phyloP scores from a whole-genome alignment of 2,113 vertebrate species.

The Trogon melanurus region DNA sequence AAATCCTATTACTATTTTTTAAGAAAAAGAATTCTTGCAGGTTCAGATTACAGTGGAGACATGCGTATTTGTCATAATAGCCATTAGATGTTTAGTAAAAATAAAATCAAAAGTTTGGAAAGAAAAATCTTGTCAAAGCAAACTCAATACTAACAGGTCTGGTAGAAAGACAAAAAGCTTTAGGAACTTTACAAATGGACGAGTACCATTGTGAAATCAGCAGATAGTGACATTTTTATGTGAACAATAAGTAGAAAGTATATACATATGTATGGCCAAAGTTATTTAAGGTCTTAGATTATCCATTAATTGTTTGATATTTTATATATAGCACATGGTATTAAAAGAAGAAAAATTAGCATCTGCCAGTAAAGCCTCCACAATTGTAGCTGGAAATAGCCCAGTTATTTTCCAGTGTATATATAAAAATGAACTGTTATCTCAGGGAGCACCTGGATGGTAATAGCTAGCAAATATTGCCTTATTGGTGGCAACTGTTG shows the following conservation, averaged over 20 bases:
- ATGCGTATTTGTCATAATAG: background rate
- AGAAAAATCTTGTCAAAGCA: background rate
- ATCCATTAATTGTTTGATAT: background rate
- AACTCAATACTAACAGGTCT: background rate
- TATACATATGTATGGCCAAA: background rate
- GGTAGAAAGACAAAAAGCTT: background rate
- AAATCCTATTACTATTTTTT: background rate
- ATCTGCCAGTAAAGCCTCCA: background rate
- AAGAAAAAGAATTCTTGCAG: background rate
- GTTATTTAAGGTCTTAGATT: background rate
- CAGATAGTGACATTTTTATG: background rate
- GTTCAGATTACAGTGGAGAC: background rate
- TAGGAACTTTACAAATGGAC: background rate
- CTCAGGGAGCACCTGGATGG: constrained; percentile 14
- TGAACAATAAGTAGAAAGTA: background rate
- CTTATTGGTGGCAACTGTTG: background rate
- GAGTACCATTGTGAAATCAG: background rate
- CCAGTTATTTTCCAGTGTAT: background rate
- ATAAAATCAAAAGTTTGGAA: background rate
- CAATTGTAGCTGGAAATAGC: background rate
- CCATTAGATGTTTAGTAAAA: background rate
- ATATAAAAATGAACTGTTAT: background rate
- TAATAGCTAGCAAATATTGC: background rate
- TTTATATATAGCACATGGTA: background rate
- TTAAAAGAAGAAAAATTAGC: background rate